Evolutionary conservation across 2,113 vertebrate genomes (phyloP), one percentile per base, ranked within the genome.

Genomic region (Microtus ochrogaster): DNA sequence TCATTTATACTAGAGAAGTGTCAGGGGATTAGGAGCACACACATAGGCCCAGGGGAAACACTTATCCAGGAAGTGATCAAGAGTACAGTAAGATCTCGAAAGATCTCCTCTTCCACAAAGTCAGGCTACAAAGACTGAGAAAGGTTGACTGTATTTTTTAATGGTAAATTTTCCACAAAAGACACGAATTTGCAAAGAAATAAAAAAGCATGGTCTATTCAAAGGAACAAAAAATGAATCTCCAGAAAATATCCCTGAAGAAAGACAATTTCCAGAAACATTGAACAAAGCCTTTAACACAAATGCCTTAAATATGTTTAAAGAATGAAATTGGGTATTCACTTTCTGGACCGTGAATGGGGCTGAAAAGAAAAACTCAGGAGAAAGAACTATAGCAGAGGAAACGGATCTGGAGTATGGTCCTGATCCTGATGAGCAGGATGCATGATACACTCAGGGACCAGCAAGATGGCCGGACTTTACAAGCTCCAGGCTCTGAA

Each of bases 1-100:
- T 28, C 36, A 91, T 10, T 10, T 12, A 12, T 47, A 72, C 30
- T 28, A 39, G 33, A 12, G 7, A 76, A 68, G 28, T 41, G 2
- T 3, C 9, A 36, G 28, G 0, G 0, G 24, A 0, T 33, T 44
- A 28, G 89, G 77, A 28, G 44, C 11, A 39, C 13, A 65, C 4
- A 65, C 5, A 82, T 0, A 76, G 19, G 11, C 7, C 22, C 36
- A 90, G 24, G 36, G 36, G 52, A 94, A 65, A 86, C 0, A 58
- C 8, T 13, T 28, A 24, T 7, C 41, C 39, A 76, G 33, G 19
- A 88, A 55, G 44, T 9, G 7, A 3, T 22, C 70, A 39, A 49
- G 24, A 72, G 68, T 63, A 55, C 2, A 8, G n/a, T 70, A 33
- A 16, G 52, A 19, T 70, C 89, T 77, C 70, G 19, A 3, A 79